Evolutionary conservation across 92 coral and sea anemone species (phyloP).

Genomic region (Palythoa heliodiscus): DNA sequence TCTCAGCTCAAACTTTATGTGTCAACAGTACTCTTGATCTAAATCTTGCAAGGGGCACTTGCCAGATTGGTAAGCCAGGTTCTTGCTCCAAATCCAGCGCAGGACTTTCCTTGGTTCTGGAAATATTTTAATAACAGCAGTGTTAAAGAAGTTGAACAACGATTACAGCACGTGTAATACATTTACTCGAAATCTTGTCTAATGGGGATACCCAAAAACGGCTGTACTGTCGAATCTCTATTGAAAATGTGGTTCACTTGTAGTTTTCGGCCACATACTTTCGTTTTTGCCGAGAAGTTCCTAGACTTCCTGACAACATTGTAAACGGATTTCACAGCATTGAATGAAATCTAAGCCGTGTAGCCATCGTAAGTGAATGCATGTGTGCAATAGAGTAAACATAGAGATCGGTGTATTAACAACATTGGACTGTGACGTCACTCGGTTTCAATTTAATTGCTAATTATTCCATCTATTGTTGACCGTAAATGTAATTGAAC

Average conservation of each 20-base stretch:
- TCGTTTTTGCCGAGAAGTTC: conserved; percentile 24
- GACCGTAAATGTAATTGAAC: conserved; percentile 43
- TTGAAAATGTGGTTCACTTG: neutral
- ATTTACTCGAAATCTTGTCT: conserved; percentile 37
- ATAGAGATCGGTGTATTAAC: conserved; percentile 43
- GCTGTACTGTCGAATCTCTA: neutral
- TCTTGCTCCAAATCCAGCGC: conserved; percentile 42
- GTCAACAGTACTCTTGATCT: conserved; percentile 33
- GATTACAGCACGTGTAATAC: conserved; percentile 35
- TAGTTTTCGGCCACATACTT: conserved; percentile 14
- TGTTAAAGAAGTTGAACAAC: conserved; percentile 53
- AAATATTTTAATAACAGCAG: conserved; percentile 59
- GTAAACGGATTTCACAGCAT: conserved; percentile 23
- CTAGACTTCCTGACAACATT: conserved; percentile 38
- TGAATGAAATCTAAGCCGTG: conserved; percentile 56
- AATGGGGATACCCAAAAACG: neutral
- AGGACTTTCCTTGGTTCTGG: conserved; percentile 61
- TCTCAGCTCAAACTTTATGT: conserved; percentile 31
- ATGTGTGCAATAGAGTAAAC: conserved; percentile 56
- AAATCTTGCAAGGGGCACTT: conserved; percentile 5
- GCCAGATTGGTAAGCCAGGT: conserved; percentile 25
- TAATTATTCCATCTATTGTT: conserved; percentile 55
- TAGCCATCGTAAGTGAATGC: conserved; percentile 50
- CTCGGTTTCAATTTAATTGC: conserved; percentile 69
- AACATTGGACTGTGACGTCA: conserved; percentile 63